Conservation (phyloP, 2,888 invertebrate genomes). For the Eutolmus rufibarbis region DNA sequence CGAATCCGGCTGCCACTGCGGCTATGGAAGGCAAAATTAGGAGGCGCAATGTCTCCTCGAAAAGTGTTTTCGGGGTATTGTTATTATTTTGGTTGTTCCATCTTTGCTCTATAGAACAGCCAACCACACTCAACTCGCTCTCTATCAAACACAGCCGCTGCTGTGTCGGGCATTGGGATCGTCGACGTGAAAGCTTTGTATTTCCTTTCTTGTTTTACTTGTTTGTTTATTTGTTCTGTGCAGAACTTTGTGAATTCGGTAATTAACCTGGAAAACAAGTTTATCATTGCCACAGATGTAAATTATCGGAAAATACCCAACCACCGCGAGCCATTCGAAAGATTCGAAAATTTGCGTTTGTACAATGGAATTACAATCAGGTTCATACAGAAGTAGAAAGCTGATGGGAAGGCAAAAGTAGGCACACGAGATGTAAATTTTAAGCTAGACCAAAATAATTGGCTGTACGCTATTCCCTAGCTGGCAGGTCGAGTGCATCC, state of each 20-base stretch:
- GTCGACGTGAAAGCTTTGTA: conserved; percentile 11
- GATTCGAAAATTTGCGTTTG: background rate
- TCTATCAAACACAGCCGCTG: conserved; percentile 35
- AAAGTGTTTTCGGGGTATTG: background rate
- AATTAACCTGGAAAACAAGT: conserved; percentile 50
- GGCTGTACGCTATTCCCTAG: background rate
- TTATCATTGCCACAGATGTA: conserved; percentile 51
- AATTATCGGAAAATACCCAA: conserved; percentile 49
- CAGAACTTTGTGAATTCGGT: conserved; percentile 46
- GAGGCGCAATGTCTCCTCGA: background rate
- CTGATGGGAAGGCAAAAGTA: background rate
- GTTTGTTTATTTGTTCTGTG: conserved; percentile 23
- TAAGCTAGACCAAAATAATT: background rate
- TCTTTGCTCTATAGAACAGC: background rate
- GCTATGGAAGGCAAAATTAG: background rate
- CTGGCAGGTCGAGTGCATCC: background rate
- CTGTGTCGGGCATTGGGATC: background rate
- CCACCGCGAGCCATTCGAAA: conserved; percentile 25
- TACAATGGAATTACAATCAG: conserved; percentile 7
- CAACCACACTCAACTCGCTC: conserved; percentile 7
- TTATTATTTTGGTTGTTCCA: conserved; percentile 34
- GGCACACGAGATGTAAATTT: background rate
- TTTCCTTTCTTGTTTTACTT: conserved; percentile 20
- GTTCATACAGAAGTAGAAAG: background rate
- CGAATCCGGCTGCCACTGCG: background rate